phyloP scores from a whole-genome alignment of 2,888 invertebrate genomes.

The Calliopum simillimum region DNA sequence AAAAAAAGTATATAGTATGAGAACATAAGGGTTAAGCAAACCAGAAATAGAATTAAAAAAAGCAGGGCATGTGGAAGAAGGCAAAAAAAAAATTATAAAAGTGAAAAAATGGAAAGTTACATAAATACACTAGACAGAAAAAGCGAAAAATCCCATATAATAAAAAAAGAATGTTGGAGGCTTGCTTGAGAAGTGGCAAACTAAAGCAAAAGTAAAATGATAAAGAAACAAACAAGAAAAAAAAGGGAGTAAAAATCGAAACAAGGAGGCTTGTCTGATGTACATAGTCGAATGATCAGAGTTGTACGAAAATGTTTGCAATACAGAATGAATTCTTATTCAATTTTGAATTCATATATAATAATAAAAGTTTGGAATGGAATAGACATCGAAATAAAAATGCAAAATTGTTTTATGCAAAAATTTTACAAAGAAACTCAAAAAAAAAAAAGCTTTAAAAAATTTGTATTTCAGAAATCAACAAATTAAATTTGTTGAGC shows the following conservation, averaged over 20 bases:
- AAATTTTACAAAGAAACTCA: too few species aligned
- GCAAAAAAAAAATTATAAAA: background rate
- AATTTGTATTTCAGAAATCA: background rate
- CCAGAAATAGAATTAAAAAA: background rate
- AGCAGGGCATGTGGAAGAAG: background rate
- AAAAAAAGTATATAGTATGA: too few species aligned
- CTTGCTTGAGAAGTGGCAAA: background rate
- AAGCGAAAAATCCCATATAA: background rate
- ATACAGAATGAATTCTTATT: too few species aligned
- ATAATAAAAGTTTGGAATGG: too few species aligned
- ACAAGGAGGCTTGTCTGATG: background rate
- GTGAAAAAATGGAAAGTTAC: background rate
- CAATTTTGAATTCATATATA: too few species aligned
- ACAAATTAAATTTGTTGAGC: background rate
- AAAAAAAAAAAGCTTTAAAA: conserved; percentile 3
- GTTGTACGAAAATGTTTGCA: too few species aligned
- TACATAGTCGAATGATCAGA: too few species aligned
- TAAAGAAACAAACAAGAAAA: background rate
- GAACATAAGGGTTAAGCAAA: too few species aligned
- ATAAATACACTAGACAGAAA: background rate
- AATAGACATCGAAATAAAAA: too few species aligned
- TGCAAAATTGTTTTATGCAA: too few species aligned
- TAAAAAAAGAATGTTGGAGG: background rate
- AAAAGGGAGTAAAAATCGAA: background rate
- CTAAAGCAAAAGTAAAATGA: conserved; percentile 4